Evolutionary conservation across 2,888 invertebrate genomes (phyloP).

Genomic region (Pterostichus niger): DNA sequence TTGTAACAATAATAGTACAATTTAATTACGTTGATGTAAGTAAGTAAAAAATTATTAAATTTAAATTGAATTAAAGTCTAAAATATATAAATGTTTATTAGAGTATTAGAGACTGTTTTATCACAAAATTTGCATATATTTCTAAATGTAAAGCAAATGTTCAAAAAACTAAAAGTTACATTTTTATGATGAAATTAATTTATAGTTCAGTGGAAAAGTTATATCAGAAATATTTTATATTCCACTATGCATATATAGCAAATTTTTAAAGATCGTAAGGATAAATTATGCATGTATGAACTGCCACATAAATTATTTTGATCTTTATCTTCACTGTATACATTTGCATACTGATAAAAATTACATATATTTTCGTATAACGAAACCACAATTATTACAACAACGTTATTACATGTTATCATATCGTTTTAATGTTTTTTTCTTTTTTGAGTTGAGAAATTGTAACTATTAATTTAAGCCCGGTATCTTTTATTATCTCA

Average conservation of each 20-base stretch:
- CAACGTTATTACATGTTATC: background rate
- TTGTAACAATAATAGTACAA: too few species aligned
- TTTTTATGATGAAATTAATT: constrained; percentile 39
- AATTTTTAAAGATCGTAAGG: constrained; percentile 48
- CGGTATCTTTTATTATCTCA: too few species aligned
- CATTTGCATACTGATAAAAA: constrained; percentile 49
- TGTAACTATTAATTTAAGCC: too few species aligned
- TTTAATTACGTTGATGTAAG: background rate
- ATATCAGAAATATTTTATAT: constrained; percentile 20
- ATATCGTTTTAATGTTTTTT: too few species aligned
- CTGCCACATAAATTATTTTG: constrained; percentile 38
- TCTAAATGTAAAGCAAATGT: constrained; percentile 31
- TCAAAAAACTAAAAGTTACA: constrained; percentile 5
- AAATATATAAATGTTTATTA: too few species aligned
- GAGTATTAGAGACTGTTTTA: too few species aligned
- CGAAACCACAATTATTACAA: constrained; percentile 22
- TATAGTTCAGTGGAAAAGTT: constrained; percentile 36
- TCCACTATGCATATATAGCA: constrained; percentile 42
- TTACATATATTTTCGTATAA: constrained; percentile 39
- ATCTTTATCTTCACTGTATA: constrained; percentile 32
- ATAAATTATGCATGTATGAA: constrained; percentile 45
- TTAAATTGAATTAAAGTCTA: background rate
- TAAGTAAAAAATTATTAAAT: background rate
- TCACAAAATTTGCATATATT: background rate
- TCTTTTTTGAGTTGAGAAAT: too few species aligned